phyloP scores from a whole-genome alignment of 2,113 vertebrate genomes.

The Microtus ochrogaster region DNA sequence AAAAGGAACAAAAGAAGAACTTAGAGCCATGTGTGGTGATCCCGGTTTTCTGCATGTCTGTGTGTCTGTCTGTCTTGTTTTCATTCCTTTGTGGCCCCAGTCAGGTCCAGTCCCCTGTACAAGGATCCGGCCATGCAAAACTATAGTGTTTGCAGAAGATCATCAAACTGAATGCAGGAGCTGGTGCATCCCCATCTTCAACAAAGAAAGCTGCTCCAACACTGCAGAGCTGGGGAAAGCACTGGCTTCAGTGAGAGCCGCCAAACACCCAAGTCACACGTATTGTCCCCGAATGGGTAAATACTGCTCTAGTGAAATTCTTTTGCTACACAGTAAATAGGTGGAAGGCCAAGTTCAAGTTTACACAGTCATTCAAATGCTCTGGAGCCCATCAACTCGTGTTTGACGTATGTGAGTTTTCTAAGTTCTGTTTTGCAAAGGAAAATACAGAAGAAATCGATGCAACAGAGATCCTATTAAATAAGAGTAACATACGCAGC shows the following conservation, averaged over 20 bases:
- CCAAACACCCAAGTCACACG: slow-evolving; percentile 90
- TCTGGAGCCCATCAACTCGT: slow-evolving; percentile 82
- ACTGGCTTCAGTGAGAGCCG: slow-evolving; percentile 88
- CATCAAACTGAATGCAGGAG: slow-evolving; percentile 95
- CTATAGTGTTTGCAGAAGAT: slow-evolving; percentile 99
- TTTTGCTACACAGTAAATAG: slow-evolving; percentile 90
- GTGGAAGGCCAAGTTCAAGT: slow-evolving; percentile 93
- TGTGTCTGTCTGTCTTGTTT: background rate
- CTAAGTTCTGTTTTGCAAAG: slow-evolving; percentile 86
- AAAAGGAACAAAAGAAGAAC: background rate
- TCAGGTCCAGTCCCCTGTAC: background rate
- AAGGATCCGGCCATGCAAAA: slow-evolving; percentile 90
- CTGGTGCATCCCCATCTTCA: slow-evolving; percentile 90
- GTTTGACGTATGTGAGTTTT: slow-evolving; percentile 87
- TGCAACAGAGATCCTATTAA: slow-evolving; percentile 87
- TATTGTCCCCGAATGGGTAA: slow-evolving; percentile 91
- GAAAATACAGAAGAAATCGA: slow-evolving; percentile 85
- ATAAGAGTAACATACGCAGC: slow-evolving; percentile 87
- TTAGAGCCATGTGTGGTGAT: background rate
- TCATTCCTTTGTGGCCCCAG: background rate
- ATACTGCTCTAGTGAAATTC: slow-evolving; percentile 95
- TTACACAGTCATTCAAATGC: slow-evolving; percentile 87
- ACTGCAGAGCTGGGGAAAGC: slow-evolving; percentile 86
- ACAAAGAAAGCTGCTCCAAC: slow-evolving; percentile 85
- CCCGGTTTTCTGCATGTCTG: background rate